Conservation (phyloP, 1,140 invertebrate genomes). For the Listronotus oregonensis region DNA sequence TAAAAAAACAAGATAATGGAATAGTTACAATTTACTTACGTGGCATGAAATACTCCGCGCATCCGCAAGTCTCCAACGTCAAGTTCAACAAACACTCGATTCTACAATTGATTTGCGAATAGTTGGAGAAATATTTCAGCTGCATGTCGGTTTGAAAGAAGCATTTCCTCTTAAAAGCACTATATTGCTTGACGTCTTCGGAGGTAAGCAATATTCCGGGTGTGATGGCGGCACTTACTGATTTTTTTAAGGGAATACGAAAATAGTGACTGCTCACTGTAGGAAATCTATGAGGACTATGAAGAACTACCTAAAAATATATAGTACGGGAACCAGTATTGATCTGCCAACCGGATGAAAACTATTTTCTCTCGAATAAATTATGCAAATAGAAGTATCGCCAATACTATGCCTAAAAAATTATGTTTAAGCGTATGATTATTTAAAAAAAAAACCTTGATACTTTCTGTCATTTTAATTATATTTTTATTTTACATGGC, state of each 20-base stretch:
- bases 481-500: too few relatives aligned
- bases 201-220: constrained; percentile 64
- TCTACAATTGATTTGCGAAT: constrained; percentile 55
- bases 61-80: constrained; percentile 50
- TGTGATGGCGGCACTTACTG: constrained; percentile 59
- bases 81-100: constrained; percentile 56
- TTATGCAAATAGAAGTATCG: too few relatives aligned
- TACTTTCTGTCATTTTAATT: too few relatives aligned
- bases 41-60: constrained; percentile 55
- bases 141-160: constrained; percentile 66
- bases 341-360: too few relatives aligned
- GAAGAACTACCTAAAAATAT: constrained; percentile 36
- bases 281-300: constrained; percentile 36
- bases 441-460: too few relatives aligned
- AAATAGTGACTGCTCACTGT: constrained; percentile 55
- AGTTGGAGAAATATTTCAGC: constrained; percentile 57
- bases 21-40: constrained; percentile 44
- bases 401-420: too few relatives aligned
- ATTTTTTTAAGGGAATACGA: constrained; percentile 60
- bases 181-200: constrained; percentile 53
- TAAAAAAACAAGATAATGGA: too few relatives aligned
- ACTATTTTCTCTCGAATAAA: too few relatives aligned
- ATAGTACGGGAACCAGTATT: too few relatives aligned
- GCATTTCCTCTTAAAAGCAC: constrained; percentile 62
- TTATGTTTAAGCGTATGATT: too few relatives aligned